Base-by-base conservation (phyloP, 1,140 invertebrate species). In the Leptinotarsa undecemlineata region DNA sequence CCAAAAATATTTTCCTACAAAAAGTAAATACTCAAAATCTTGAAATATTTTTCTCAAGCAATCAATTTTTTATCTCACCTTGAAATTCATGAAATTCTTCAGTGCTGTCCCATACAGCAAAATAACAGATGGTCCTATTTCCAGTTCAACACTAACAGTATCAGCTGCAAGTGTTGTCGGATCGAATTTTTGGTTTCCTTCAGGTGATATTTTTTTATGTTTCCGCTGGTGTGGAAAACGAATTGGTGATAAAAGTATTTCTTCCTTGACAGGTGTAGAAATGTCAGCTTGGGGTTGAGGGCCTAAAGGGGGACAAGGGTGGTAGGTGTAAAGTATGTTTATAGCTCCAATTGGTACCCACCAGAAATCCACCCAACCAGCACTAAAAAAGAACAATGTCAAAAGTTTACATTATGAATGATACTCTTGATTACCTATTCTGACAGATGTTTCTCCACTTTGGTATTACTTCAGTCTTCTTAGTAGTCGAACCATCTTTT, bases 321-420 rank as follows among this genome's bases (percentile, higher is more conserved):
- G 96, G 84, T 97, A 98, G 1, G 90, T 92, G 84, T 97, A 98
- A 74, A 91, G 90, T 21, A 98, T 95, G 80, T 93, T 96, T 17
- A 98, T 87, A 4, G 95, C 95, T 21, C 97, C 92, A 47, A 98
- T 97, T 1, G 96, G 95, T 4, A 98, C 96, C 15, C 93, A 93
- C 96, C 96, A 98, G 83, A 96, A 98, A 82, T 98, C 96, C 2
- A 98, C 90, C 97, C 97, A 99, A 3, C 96, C 95, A 79, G 89
- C 87, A 82, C 89, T 91, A 73, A 23, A 81, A 70, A 23, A 6
- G n/a, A 57, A 8, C 15, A 57, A 57, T 42, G 33, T 42, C 2
- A 42, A 42, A 42, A 11, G 33, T 42, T 42, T 42, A 11, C 1
- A 42, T 11, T 42, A 42, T 11, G 33, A 42, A 42, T 42, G 33